phyloP scores from a whole-genome alignment of 2,797 vertebrate species.

The Gymnoscopelus braueri region DNA sequence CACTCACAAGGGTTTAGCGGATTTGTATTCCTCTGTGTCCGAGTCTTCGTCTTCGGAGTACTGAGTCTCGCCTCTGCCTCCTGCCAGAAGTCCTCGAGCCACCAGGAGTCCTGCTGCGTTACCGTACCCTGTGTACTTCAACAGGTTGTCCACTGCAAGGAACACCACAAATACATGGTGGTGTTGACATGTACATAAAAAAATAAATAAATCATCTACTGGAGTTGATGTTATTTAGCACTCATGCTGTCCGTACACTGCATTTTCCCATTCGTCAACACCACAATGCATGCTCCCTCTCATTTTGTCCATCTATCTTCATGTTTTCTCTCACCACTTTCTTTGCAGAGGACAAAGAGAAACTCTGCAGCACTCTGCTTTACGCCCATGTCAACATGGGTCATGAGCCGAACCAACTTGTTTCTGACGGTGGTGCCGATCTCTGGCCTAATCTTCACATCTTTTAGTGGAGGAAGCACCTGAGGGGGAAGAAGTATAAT shows the following conservation, averaged over 20 bases:
- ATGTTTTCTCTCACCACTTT: constrained; percentile 85
- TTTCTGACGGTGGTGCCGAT: constrained; percentile 93
- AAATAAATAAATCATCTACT: background rate
- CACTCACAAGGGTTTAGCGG: constrained; percentile 90
- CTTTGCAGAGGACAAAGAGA: constrained; percentile 98
- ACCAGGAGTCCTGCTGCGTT: constrained; percentile 95
- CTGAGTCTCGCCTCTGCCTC: constrained; percentile 94
- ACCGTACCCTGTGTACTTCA: constrained; percentile 99
- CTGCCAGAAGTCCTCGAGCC: constrained; percentile 91
- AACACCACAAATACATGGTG: constrained; percentile 12
- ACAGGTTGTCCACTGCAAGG: constrained; percentile 90
- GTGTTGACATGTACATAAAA: background rate
- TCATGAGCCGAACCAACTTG: constrained; percentile 98
- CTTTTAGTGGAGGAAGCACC: constrained; percentile 95
- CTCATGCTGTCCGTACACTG: background rate
- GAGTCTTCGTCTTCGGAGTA: constrained; percentile 98
- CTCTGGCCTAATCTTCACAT: constrained; percentile 94
- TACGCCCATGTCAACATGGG: constrained; percentile 95
- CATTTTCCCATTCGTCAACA: background rate
- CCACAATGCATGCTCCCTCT: background rate
- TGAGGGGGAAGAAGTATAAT: constrained; percentile 51
- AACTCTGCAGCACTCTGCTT: constrained; percentile 98
- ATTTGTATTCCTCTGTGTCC: constrained; percentile 98
- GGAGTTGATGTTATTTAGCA: background rate
- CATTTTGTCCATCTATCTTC: background rate